Evolutionary conservation across 2,888 invertebrate genomes (phyloP), one percentile per base, ranked within the genome.

Genomic region (Nemotelus pantherinus): DNA sequence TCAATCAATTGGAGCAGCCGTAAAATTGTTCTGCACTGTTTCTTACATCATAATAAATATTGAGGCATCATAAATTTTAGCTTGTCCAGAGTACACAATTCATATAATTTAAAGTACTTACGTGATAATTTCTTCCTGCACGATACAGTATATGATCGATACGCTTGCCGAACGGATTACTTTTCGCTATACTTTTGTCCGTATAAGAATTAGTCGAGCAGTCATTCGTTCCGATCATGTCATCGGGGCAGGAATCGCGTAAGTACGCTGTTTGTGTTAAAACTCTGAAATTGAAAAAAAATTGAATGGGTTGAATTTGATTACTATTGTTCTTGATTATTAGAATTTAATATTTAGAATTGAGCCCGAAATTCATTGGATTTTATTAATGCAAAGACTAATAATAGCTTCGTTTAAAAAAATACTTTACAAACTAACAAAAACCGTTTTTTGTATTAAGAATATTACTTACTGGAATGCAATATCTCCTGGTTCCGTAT

Each of bases 91-190:
- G 25, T 25, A 1, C 0, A 25, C 25, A 25, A 1, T 25, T 25
- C 25, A 25, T 25, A 25, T 71, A 2, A 81, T 2, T 68, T 45
- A 55, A 67, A 41, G 0, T 43, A 68, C 60, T 71, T 77, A 80
- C 80, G 3, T 77, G 25, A 44, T 75, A 80, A 48, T 82, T 76
- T 39, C 82, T 80, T 57, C 88, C 85, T 2, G 78, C n/a, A 80
- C 88, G 89, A 85, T 92, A 95, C 82, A 98, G 88, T 81, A 99
- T 93, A 85, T 98, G 96, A 88, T 99, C 99, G 82, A 99, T 96
- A 79, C 98, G 91, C 85, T 95, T 94, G 39, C 98, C 98, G 60
- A 91, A 88, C 0, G 94, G 93, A 80, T 84, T 85, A 75, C 88
- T 88, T 9, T 86, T 85, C 77, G 89, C 88, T 2, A 89, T 87